Base-by-base conservation (phyloP, 2,113 vertebrate genomes). In the Trochalopteron elliotii region DNA sequence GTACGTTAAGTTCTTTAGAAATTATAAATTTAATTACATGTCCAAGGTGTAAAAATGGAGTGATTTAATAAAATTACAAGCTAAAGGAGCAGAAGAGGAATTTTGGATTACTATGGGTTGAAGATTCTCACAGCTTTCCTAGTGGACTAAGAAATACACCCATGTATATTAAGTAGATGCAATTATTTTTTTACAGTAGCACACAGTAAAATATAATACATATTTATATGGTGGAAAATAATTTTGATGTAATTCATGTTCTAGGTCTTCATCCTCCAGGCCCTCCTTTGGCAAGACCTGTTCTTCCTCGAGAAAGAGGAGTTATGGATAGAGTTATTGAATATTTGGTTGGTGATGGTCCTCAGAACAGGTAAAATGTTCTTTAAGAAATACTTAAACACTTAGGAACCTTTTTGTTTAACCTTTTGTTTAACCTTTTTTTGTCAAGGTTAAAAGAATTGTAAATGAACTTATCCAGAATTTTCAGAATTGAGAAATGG, bases 281-380 rank as follows among this genome's bases (percentile, higher is more conserved):
- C 49, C 99, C 99, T 61, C 99, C 99, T 65, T 97, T 99, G 95
- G 98, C 98, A 97, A 99, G 99, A 97, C 99, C 99, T 63, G 96
- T 99, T 95, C 98, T 99, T 92, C 99, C 99, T 42, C 97, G 98
- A 96, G 99, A 99, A 82, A 98, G 99, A 96, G 98, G 99, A 77
- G 97, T 98, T 50, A 85, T 99, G 97, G 99, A 99, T 97, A 98
- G 99, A 98, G 96, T 99, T 97, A 98, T 99, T 96, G 99, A 99
- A 89, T 99, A 99, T 97, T 98, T 99, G 92, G 99, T 99, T 96
- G 99, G 99, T 65, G 99, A 99, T 96, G 99, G 99, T 65, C 99
- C 99, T 95, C 99, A 99, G 95, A 99, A 99, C 98, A 99, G 99
- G 99, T 99, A 96, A 86, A 93, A 37, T 72, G 75, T 80, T 90